Evolutionary conservation across 2,113 vertebrate genomes (phyloP), one percentile per base, ranked within the genome.

Genomic region (Archilochus colubris): DNA sequence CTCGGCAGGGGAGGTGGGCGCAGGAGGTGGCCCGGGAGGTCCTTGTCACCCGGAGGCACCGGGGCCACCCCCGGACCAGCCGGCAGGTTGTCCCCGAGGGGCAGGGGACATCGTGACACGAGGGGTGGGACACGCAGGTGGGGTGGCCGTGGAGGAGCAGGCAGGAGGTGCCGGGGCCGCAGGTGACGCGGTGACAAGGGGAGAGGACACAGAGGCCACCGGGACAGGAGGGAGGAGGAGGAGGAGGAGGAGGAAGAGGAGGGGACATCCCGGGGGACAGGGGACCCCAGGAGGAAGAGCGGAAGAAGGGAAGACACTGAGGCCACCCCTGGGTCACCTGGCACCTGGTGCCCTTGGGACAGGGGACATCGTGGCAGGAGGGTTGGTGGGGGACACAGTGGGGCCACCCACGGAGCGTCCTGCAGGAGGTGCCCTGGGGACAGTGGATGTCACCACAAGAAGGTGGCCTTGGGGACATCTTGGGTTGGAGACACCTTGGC

Each of bases 381-480:
- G 48, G 61, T 8, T 3, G 46, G 1, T n/a, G 36, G 15, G 14
- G 51, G 51, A 53, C 22, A 51, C 50, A 51, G 21, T 51, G 50
- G 10, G 50, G 50, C 50, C 50, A 51, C 7, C 50, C 50, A 51
- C 5, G 4, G 21, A 10, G 9, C 22, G 24, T 51, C 50, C 12
- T 22, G 22, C 50, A 51, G 9, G 22, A 23, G 50, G 50, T 24
- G 5, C 50, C 50, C 24, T 51, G 21, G 21, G 50, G 50, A 51
- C 69, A 72, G 1, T 43, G 69, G 10, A 55, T 2, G 2, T 72
- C 51, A 1, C 3, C 18, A 4, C 70, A 73, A 8, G 70, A n/a
- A n/a, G n/a, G n/a, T n/a, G n/a, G n/a, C n/a, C 4, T 33, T 4
- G 4, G 3, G 7, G 33, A 3, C 0, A 1, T 11, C 8, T 73